Base-by-base conservation (phyloP, 2,888 invertebrate genomes). In the Podabrus alpinus region DNA sequence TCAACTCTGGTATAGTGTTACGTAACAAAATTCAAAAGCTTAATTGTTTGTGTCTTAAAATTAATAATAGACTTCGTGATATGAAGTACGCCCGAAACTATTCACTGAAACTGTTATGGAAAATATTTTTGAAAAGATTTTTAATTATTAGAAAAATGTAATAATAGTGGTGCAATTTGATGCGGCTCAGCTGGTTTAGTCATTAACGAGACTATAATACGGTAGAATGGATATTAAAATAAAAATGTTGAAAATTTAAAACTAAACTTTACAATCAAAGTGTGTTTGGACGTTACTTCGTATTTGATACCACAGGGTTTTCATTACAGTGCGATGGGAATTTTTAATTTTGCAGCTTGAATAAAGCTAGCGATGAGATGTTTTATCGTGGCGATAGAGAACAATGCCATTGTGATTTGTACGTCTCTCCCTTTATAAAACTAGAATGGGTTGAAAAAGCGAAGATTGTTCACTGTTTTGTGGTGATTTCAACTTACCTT, bases 271-370 rank as follows among this genome's bases (percentile, higher is more conserved):
- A 73, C 72, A 76, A 76, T 73, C 73, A 76, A 62, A 76, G 70
- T 69, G 71, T 71, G 76, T 29, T 29, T 61, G 73, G 61, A 29
- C 64, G 68, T 19, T 68, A 45, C 68, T 74, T 68, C 24, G 67
- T 76, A 72, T 73, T 73, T 76, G 73, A 73, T 76, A 73, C 76
- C 68, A 68, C 66, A 66, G 66, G 70, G 78, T 77, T 74, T 79
- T 79, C 79, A 79, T 79, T 77, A 79, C 74, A 74, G 73, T 75
- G 77, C 77, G 76, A 79, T 79, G 80, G 78, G 79, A 78, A 79
- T 79, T 80, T 80, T 80, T 80, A 80, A 80, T 80, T 79, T 80
- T 79, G 76, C 80, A 79, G 79, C 79, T 74, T 76, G 76, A 77
- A 78, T 78, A 78, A 77, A 78, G 76, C 78, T 76, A 69, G 73